These are phyloP conservation scores for Calycopis cecrops DNA, from an alignment of 1,140 invertebrate genomes.

Conservation along the genomic window DNA sequence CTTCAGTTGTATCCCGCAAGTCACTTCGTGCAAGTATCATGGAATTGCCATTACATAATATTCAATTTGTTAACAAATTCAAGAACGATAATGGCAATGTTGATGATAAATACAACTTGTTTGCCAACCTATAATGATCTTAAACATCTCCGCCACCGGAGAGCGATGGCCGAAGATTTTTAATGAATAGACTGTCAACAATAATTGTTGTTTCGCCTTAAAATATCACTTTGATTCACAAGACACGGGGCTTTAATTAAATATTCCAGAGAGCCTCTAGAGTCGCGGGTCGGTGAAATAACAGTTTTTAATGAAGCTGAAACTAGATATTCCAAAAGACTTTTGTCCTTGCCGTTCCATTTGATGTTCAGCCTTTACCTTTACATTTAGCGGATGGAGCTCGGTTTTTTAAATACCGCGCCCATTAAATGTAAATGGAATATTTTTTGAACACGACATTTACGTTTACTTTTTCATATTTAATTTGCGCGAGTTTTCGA, in stretches of 20 bases:
- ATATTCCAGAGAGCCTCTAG: slow-evolving; percentile 27
- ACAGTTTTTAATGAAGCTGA: slow-evolving; percentile 34
- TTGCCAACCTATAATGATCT: no score
- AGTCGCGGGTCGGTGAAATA: slow-evolving; percentile 26
- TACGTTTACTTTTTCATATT: no score
- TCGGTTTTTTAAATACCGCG: no score
- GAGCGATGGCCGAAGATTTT: slow-evolving; percentile 25
- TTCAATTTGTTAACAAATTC: no score
- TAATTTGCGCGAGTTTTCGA: no score
- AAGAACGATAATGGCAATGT: no score
- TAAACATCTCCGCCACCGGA: background rate
- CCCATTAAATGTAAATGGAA: no score
- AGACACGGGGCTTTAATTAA: slow-evolving; percentile 48
- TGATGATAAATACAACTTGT: no score
- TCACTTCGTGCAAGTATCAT: no score
- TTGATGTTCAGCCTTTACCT: slow-evolving; percentile 14
- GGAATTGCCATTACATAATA: no score
- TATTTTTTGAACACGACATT: no score
- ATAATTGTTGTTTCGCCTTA: slow-evolving; percentile 30
- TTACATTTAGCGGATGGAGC: background rate
- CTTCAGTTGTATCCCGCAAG: no score
- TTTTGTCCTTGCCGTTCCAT: slow-evolving; percentile 15
- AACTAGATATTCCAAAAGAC: slow-evolving; percentile 25
- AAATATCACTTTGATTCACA: slow-evolving; percentile 46
- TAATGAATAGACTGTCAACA: slow-evolving; percentile 31